Evolutionary conservation across 2,113 vertebrate genomes (phyloP).

Genomic region (Tachycineta bicolor): DNA sequence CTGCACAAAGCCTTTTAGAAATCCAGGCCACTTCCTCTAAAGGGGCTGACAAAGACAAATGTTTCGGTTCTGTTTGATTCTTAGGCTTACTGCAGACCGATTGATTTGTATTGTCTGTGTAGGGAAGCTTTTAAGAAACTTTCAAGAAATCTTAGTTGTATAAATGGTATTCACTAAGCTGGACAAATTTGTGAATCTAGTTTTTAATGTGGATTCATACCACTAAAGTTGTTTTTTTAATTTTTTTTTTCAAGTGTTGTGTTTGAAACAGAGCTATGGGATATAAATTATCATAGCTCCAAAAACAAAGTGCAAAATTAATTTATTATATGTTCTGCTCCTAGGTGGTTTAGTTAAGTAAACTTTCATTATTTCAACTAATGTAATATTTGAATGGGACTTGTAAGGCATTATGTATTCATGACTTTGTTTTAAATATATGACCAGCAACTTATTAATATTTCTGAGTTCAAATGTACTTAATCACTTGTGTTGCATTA

Average conservation of each 20-base stretch:
- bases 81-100: not conserved
- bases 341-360: not conserved
- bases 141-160: not conserved
- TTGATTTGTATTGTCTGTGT: not conserved
- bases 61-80: not conserved
- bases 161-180: not conserved
- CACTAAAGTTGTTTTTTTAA: not conserved
- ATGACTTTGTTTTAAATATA: conserved; percentile 55
- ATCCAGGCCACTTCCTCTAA: not conserved
- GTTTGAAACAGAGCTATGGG: not conserved
- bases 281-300: not conserved
- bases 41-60: not conserved
- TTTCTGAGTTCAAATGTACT: conserved; percentile 36
- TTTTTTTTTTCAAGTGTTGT: not conserved
- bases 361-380: not conserved
- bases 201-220: not conserved
- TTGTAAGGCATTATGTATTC: conserved; percentile 26
- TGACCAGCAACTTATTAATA: conserved; percentile 52
- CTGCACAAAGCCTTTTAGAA: not conserved
- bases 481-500: conserved; percentile 53
- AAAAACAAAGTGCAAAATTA: not conserved
- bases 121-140: not conserved
- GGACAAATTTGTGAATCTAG: not conserved
- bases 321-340: not conserved
- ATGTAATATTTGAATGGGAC: conserved; percentile 35